Base-by-base conservation (phyloP, 1,140 invertebrate species). In the Monomorium pharaonis region DNA sequence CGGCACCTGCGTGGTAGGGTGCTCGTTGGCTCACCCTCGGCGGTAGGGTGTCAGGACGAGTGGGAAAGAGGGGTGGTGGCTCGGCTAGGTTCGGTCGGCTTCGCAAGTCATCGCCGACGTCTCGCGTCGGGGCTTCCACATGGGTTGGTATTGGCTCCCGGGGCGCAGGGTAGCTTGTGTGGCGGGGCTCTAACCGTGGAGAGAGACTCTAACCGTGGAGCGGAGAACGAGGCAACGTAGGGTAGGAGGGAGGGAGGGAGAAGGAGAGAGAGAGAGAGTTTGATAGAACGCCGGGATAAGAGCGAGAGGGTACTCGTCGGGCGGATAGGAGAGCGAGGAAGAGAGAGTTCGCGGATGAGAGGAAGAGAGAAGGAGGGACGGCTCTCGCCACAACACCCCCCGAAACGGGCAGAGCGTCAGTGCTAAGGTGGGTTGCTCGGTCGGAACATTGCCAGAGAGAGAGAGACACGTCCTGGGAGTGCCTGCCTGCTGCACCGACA, bases 141-240 rank as follows among this genome's bases (percentile, higher is more conserved):
- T 95, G 94, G 94, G 92, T 93, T 95, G 94, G 94, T 94, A 95
- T 95, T 95, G 94, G 94, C 94, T 95, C 94, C 94, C 94, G 93
- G 94, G 94, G 93, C 92, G 92, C 93, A 92, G 93, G 93, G 91
- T 92, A 91, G 92, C 92, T 92, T 92, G 92, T 92, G 92, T 91
- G 93, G 92, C 90, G 93, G 92, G 90, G 94, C 92, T 93, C 92
- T 89, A 92, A 93, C 90, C 86, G 33, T 65, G 83, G 88, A 90
- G 89, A 90, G 89, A 86, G 89, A 89, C 76, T 89, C 78, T 72
- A 83, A 84, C 60, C 78, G 88, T 76, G 54, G 78, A 84, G 78
- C 78, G 72, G 84, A 85, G 89, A 80, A 81, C 51, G 85, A 87
- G 67, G 56, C 65, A 60, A 42, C 16, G 44, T 65, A 75, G 77